phyloP scores from a whole-genome alignment of 2,797 vertebrate species.

The Hydrolagus colliei region DNA sequence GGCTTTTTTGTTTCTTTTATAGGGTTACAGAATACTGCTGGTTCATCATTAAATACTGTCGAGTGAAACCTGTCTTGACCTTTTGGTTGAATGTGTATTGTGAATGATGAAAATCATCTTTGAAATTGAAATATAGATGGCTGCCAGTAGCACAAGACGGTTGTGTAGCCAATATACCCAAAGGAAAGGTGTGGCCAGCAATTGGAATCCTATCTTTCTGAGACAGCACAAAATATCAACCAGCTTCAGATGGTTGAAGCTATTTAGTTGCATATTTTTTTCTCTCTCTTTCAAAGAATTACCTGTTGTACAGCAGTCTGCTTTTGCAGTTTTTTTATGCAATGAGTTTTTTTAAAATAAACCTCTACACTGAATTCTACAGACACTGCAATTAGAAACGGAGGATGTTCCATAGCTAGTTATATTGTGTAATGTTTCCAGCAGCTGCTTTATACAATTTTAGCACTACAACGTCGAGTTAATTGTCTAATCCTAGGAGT shows the following conservation, averaged over 20 bases:
- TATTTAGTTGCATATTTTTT: neutral
- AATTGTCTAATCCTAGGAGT: slow-evolving; percentile 18
- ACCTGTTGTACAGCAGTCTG: neutral
- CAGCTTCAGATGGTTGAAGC: neutral
- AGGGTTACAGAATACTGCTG: neutral
- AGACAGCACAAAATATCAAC: neutral
- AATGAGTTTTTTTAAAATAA: neutral
- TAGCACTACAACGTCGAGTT: neutral
- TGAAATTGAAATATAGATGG: neutral
- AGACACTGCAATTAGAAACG: slow-evolving; percentile 11
- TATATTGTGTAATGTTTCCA: slow-evolving; percentile 3
- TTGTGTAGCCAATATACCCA: too few relatives aligned
- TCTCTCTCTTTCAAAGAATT: neutral
- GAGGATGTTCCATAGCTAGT: slow-evolving; percentile 10
- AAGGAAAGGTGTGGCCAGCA: neutral
- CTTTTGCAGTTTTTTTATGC: neutral
- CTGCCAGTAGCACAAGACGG: too few relatives aligned
- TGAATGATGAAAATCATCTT: neutral
- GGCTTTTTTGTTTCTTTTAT: neutral
- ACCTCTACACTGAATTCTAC: neutral
- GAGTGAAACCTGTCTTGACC: neutral
- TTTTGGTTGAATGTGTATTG: neutral
- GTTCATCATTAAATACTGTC: neutral
- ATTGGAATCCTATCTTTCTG: neutral
- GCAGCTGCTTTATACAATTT: slow-evolving; percentile 20